A percentile compares a stretch with the other conserved stretches of the same genome.
Evolutionary conservation across 2,888 invertebrate species (phyloP).

Genomic region (Phymatocera aterrima): DNA sequence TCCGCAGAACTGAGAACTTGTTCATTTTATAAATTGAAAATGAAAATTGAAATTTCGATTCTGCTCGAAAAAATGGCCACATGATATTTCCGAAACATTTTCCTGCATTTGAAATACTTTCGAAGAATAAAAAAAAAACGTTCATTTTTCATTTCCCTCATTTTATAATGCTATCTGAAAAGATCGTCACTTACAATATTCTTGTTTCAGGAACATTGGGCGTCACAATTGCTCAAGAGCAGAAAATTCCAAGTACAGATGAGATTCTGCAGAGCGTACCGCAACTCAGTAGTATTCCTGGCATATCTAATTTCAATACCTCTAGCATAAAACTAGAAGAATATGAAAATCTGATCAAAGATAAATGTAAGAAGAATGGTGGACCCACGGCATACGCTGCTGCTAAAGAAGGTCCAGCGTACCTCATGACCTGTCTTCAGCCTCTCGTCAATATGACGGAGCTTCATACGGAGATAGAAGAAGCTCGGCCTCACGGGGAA

Average conservation of each 20-base stretch:
- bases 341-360: constrained; percentile 77
- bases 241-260: constrained; percentile 53
- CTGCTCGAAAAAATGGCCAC: too few species aligned
- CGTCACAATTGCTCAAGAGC: constrained; percentile 53
- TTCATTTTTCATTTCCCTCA: too few species aligned
- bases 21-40: too few species aligned
- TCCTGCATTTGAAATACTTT: too few species aligned
- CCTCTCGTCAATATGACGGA: constrained; percentile 78
- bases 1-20: too few species aligned
- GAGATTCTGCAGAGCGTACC: constrained; percentile 54
- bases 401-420: constrained; percentile 74
- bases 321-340: constrained; percentile 71
- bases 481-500: constrained; percentile 82
- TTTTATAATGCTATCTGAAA: too few species aligned
- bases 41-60: too few species aligned
- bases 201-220: constrained; percentile 52
- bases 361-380: constrained; percentile 82
- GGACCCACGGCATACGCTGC: constrained; percentile 77
- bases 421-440: constrained; percentile 78
- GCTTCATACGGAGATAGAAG: constrained; percentile 82
- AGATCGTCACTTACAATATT: background rate
- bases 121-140: too few species aligned
- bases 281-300: constrained; percentile 52
- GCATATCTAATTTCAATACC: constrained; percentile 53
- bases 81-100: too few species aligned